Percentiles rank a stretch among this genome's conserved stretches.
phyloP scores from a whole-genome alignment of 2,888 invertebrate genomes.

The Erynnis tages region DNA sequence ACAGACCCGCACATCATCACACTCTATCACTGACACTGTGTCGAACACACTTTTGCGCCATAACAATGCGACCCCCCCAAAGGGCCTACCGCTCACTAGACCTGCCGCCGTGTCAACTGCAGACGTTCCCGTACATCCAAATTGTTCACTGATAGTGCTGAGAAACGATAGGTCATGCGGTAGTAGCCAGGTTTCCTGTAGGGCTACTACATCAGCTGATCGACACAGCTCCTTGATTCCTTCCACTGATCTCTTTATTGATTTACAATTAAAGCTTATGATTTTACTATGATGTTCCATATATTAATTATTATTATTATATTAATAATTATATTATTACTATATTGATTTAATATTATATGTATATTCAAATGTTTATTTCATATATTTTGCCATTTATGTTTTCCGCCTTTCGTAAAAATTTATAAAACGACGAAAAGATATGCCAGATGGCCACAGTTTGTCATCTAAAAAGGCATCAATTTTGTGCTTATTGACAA shows the following conservation, averaged over 20 bases:
- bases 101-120: constrained; percentile 27
- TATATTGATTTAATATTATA: background rate
- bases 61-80: constrained; percentile 28
- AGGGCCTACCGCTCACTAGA: constrained; percentile 23
- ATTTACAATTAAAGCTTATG: constrained; percentile 13
- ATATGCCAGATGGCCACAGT: constrained; percentile 30
- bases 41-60: constrained; percentile 23
- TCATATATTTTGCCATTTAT: background rate
- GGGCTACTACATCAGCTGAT: constrained; percentile 2
- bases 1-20: constrained; percentile 1
- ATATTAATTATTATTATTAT: background rate
- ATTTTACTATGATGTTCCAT: background rate
- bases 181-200: constrained; percentile 12
- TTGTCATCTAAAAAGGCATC: constrained; percentile 26
- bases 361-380: background rate
- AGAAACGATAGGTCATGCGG: constrained; percentile 9
- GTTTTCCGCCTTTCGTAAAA: background rate
- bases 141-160: constrained; percentile 1
- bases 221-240: background rate
- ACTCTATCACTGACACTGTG: constrained; percentile 21
- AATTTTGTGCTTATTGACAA: constrained; percentile 26
- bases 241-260: constrained; percentile 2
- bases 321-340: background rate
- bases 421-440: constrained; percentile 27
- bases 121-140: constrained; percentile 4